Percentiles rank a stretch among this genome's conserved stretches.
Evolutionary conservation across 2,797 vertebrate genomes (phyloP).

Genomic region (Coreius guichenoti): DNA sequence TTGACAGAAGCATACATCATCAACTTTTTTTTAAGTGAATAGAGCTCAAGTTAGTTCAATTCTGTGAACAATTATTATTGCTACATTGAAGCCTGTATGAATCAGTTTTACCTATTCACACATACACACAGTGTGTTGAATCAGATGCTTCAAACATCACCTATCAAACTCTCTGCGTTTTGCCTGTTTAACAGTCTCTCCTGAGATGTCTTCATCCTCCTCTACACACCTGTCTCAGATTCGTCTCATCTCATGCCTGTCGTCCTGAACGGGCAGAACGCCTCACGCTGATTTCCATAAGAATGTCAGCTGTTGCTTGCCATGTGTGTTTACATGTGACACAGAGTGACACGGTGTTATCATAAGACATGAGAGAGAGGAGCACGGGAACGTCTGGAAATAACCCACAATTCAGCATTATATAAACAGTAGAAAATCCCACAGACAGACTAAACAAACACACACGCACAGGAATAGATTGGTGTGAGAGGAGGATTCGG

Average conservation of each 20-base stretch:
- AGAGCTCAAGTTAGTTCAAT: too few relatives aligned
- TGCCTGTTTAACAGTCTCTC: neutral
- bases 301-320: neutral
- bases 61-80: too few relatives aligned
- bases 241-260: neutral
- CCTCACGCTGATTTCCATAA: neutral
- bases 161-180: neutral
- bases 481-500: neutral
- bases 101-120: neutral
- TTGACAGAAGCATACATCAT: too few relatives aligned
- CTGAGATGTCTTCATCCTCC: neutral
- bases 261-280: neutral
- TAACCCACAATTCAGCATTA: constrained; percentile 17
- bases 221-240: constrained; percentile 14
- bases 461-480: neutral
- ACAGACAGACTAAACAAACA: constrained; percentile 17
- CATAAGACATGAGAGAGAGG: constrained; percentile 2
- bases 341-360: neutral
- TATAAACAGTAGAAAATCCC: constrained; percentile 29
- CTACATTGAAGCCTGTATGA: too few relatives aligned
- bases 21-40: too few relatives aligned
- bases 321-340: constrained; percentile 15
- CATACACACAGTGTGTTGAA: neutral
- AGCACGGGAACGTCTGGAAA: constrained; percentile 3
- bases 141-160: neutral